A percentile compares a stretch with the other conserved stretches of the same genome.
These are phyloP conservation scores for Knipowitschia caucasica DNA, from an alignment of 2,797 vertebrate genomes.

Conservation along the genomic window DNA sequence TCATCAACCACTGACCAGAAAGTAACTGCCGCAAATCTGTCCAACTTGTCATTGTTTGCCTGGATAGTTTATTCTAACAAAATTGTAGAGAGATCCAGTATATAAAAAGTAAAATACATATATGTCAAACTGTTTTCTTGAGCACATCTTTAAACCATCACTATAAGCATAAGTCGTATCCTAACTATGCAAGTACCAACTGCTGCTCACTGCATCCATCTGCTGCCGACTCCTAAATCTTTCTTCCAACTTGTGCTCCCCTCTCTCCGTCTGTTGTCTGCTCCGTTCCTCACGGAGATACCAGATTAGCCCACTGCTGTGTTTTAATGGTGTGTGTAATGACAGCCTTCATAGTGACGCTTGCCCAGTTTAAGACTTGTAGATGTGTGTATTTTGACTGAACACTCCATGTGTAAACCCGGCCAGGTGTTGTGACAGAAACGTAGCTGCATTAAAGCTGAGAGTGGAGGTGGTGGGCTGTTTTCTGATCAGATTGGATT, in stretches of 20 bases:
- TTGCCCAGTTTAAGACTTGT: constrained; percentile 49
- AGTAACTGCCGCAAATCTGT: not conserved
- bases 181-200: not conserved
- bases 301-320: constrained; percentile 60
- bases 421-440: constrained; percentile 26
- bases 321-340: constrained; percentile 68
- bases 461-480: constrained; percentile 48
- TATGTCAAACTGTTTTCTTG: no score
- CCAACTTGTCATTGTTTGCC: not conserved
- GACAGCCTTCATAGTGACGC: constrained; percentile 41
- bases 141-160: not conserved
- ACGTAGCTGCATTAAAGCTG: constrained; percentile 25
- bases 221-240: constrained; percentile 1
- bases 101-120: no score
- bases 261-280: constrained; percentile 19
- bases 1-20: not conserved
- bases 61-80: no score
- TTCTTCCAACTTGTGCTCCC: constrained; percentile 18
- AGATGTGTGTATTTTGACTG: constrained; percentile 55
- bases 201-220: constrained; percentile 4
- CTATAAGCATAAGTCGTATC: not conserved
- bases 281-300: constrained; percentile 39
- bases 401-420: constrained; percentile 17
- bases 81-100: no score
- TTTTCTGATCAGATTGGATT: constrained; percentile 53